Percentiles rank a stretch among this genome's conserved stretches.
Evolutionary conservation across 2,797 vertebrate genomes (phyloP).

Genomic region (Sebastes ruberrimus): DNA sequence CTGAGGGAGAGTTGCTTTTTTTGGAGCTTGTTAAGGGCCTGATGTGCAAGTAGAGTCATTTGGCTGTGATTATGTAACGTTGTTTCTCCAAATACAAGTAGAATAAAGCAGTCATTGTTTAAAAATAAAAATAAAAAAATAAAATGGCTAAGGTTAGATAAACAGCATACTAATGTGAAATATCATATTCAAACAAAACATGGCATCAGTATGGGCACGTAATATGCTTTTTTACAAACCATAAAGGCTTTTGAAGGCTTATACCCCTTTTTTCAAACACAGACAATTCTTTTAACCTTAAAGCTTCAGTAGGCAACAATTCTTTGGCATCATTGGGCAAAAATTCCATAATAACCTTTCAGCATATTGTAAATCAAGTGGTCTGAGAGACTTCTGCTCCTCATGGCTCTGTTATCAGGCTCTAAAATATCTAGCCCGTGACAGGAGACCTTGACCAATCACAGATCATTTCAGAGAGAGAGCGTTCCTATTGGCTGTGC

Average conservation of each 20-base stretch:
- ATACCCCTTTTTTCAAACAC: not conserved
- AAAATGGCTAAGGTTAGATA: not conserved
- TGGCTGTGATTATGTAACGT: conserved; percentile 41
- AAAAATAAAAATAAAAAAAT: conserved; percentile 36
- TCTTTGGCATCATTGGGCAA: no score
- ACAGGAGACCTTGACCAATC: no score
- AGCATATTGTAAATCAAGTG: no score
- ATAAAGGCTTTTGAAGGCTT: not conserved
- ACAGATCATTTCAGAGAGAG: no score
- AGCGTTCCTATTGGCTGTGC: no score
- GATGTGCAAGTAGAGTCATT: conserved; percentile 14
- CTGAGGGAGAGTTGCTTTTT: conserved; percentile 20
- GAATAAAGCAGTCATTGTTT: conserved; percentile 27
- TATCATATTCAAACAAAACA: not conserved
- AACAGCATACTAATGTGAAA: not conserved
- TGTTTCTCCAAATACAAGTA: conserved; percentile 26
- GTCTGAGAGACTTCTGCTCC: no score
- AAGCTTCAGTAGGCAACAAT: no score
- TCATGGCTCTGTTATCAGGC: no score
- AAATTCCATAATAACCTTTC: no score
- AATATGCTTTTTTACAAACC: not conserved
- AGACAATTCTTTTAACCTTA: not conserved
- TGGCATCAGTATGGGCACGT: not conserved
- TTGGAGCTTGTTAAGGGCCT: conserved; percentile 1
- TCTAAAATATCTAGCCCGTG: no score